Base-by-base conservation (phyloP, 2,888 invertebrate genomes). In the Sphaerophoria rueppellii region DNA sequence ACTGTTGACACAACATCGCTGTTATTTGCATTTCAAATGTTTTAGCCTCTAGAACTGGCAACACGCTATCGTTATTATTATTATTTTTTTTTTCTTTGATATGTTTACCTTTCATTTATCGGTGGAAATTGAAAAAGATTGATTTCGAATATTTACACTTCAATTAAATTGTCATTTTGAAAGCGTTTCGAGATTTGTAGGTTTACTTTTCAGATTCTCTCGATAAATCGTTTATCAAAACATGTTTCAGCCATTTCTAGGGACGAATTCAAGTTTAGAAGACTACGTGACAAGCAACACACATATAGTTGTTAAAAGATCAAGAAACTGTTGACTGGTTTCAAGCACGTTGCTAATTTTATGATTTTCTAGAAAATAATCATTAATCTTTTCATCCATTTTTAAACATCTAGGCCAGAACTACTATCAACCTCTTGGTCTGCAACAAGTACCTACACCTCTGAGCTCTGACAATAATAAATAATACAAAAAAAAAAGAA, bases 241-340 rank as follows among this genome's bases (percentile, higher is more conserved):
- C 60, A 60, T 24, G 40, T 60, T 24, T 1, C 9, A 24, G 16
- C 35, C 43, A 43, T 34, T 46, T 46, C 14, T 14, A 14, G 34
- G 4, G 11, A 48, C 34, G 14, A 14, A n/a, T 12, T 43, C 24
- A 60, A 24, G 24, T 24, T 24, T 12, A 46, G 46, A 35, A 46
- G 46, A 14, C 63, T 63, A 63, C 63, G 63, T 63, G 63, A 63
- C 48, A 63, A 34, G 4, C 34, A 2, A 11, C 63, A 63, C 63
- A 46, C 24, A 6, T 9, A 43, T 43, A 43, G 6, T 2, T 40
- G 9, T 6, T 6, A 37, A 40, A 40, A 40, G 12, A 16, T 1
- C n/a, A 57, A 57, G 7, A 35, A 34, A 35, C 1, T 9, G 0
- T 34, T n/a, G 54, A 6, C 34, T n/a, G 35, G 35, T 35, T 35